Conservation (phyloP, 2,113 vertebrate species). For the Marmota monax region DNA sequence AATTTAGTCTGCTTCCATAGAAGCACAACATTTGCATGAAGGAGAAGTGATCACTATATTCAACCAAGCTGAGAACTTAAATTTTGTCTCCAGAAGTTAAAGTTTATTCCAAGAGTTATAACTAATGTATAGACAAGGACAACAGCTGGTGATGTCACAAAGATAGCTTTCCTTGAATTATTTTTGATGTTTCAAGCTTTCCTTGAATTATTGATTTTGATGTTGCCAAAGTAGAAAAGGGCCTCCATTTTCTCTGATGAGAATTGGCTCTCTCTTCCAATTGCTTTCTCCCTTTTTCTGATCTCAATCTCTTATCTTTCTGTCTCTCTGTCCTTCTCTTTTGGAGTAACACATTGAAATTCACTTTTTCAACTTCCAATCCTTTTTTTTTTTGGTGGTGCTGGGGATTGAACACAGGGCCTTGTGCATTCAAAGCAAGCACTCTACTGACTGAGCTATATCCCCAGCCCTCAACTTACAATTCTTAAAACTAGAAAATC, state of each 20-base stretch:
- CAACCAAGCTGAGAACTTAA: conserved; percentile 33
- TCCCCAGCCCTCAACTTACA: background rate
- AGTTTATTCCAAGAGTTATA: background rate
- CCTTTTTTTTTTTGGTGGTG: too few relatives aligned
- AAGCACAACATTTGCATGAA: conserved; percentile 2
- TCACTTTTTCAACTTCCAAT: background rate
- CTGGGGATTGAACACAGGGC: too few relatives aligned
- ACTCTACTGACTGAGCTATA: too few relatives aligned
- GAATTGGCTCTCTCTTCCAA: background rate
- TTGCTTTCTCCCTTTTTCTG: background rate
- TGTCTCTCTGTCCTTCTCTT: background rate
- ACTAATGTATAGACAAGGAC: background rate
- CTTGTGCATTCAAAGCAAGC: too few relatives aligned
- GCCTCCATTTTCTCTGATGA: background rate
- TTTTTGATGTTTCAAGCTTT: conserved; percentile 43
- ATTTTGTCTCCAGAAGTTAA: conserved; percentile 53
- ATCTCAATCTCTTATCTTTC: background rate
- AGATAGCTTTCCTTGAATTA: conserved; percentile 44
- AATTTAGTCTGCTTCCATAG: conserved; percentile 28
- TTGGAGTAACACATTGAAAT: background rate
- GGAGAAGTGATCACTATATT: background rate
- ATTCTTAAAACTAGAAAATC: conserved; percentile 28
- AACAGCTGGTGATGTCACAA: conserved; percentile 8
- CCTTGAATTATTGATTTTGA: conserved; percentile 40
- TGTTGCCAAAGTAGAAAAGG: background rate